Conservation (phyloP, 92 coral and sea anemone genomes). For the Phenganax subtilis region DNA sequence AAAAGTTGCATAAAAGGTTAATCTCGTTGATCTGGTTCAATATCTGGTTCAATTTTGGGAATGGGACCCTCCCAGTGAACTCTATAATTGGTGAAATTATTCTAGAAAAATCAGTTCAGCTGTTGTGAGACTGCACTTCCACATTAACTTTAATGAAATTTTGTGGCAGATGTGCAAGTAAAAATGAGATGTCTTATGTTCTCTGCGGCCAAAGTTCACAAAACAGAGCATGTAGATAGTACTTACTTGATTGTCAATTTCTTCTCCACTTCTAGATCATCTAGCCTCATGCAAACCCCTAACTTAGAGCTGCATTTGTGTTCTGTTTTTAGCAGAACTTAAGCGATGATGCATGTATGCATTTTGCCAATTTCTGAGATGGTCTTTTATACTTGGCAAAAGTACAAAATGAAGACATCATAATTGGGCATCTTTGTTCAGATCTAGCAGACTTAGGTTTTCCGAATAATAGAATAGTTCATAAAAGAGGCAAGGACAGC, state of each 20-base stretch:
- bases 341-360: constrained; percentile 46
- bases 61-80: constrained; percentile 58
- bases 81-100: constrained; percentile 39
- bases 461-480: constrained; percentile 45
- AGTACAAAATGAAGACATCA: constrained; percentile 50
- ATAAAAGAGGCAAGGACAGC: constrained; percentile 47
- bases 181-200: not conserved
- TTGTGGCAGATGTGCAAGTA: not conserved
- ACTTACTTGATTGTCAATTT: constrained; percentile 6
- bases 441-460: constrained; percentile 30
- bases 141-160: not conserved
- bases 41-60: constrained; percentile 45
- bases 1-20: too few species aligned
- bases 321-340: constrained; percentile 35
- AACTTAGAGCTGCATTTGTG: constrained; percentile 45
- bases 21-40: constrained; percentile 19
- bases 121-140: not conserved
- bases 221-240: not conserved
- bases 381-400: constrained; percentile 37
- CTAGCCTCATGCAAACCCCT: constrained; percentile 38
- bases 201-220: not conserved
- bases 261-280: constrained; percentile 19
- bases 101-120: not conserved
- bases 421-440: constrained; percentile 33
- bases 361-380: constrained; percentile 53